Conservation (phyloP, 2,888 invertebrate genomes). For the Perdita meconis region DNA sequence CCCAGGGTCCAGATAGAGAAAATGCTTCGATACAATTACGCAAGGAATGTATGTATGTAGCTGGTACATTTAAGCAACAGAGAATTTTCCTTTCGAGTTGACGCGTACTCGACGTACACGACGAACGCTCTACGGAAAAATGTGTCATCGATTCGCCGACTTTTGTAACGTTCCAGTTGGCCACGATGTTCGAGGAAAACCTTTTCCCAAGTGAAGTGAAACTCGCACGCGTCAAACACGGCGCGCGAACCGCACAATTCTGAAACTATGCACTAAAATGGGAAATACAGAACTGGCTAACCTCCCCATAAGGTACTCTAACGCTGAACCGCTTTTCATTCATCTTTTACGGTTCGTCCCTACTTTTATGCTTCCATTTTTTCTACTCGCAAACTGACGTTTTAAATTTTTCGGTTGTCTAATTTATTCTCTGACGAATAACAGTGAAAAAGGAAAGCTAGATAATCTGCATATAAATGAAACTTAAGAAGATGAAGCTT, state of each 20-base stretch:
- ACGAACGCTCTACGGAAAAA: slow-evolving; percentile 30
- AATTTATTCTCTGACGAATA: too few relatives aligned
- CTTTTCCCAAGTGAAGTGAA: slow-evolving; percentile 52
- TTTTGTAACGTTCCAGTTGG: slow-evolving; percentile 66
- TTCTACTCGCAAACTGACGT: too few relatives aligned
- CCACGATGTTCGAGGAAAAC: slow-evolving; percentile 64
- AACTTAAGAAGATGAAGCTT: too few relatives aligned
- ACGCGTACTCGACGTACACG: not conserved
- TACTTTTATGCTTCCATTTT: too few relatives aligned
- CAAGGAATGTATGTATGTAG: too few relatives aligned
- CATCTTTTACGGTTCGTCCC: not conserved
- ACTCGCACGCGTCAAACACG: slow-evolving; percentile 41
- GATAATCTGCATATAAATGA: too few relatives aligned
- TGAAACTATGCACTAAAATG: slow-evolving; percentile 41
- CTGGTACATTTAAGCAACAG: too few relatives aligned
- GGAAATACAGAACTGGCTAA: slow-evolving; percentile 13
- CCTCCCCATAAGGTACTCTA: slow-evolving; percentile 49
- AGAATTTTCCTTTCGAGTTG: slow-evolving; percentile 9
- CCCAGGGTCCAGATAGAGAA: too few relatives aligned
- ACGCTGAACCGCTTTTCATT: slow-evolving; percentile 13
- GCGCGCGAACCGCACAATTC: slow-evolving; percentile 50
- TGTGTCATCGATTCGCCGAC: slow-evolving; percentile 67
- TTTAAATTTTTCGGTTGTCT: too few relatives aligned
- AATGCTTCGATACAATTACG: not conserved
- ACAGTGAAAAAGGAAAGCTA: too few relatives aligned